Percentiles rank a stretch among this genome's conserved stretches.
phyloP scores from a whole-genome alignment of 2,888 invertebrate species.

The Hyppa rectilinea region DNA sequence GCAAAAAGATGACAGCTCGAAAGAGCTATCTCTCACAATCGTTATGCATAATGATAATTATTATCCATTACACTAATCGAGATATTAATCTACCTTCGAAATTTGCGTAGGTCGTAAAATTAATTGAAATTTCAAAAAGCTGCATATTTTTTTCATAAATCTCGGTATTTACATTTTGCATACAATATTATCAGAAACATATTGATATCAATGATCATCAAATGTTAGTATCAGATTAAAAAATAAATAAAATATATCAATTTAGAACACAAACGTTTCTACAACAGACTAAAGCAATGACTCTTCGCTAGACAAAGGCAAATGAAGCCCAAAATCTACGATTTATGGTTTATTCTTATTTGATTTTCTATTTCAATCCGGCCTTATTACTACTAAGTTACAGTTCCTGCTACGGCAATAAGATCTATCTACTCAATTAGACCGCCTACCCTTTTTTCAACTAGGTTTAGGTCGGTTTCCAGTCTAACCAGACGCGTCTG shows the following conservation, averaged over 20 bases:
- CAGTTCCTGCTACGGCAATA: not conserved
- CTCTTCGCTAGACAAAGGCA: not conserved
- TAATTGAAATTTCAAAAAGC: not conserved
- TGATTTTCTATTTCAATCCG: not conserved
- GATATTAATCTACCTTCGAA: not conserved
- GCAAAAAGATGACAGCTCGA: not conserved
- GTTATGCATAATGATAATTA: too few relatives aligned
- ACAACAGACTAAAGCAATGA: not conserved
- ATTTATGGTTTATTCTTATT: not conserved
- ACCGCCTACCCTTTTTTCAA: too few relatives aligned
- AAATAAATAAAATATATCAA: conserved; percentile 7
- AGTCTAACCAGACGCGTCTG: not conserved
- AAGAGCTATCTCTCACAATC: conserved; percentile 3
- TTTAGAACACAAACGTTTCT: not conserved
- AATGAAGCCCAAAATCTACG: not conserved
- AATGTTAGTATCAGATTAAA: not conserved
- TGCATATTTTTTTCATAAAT: not conserved
- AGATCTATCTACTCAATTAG: not conserved
- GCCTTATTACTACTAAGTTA: too few relatives aligned
- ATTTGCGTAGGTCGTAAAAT: not conserved
- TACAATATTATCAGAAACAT: not conserved
- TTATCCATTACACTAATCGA: not conserved
- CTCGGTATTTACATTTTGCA: not conserved
- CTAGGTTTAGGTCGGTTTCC: not conserved
- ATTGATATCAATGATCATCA: not conserved